Conservation (phyloP, 2,888 invertebrate genomes). For the Drosophila longiperda region DNA sequence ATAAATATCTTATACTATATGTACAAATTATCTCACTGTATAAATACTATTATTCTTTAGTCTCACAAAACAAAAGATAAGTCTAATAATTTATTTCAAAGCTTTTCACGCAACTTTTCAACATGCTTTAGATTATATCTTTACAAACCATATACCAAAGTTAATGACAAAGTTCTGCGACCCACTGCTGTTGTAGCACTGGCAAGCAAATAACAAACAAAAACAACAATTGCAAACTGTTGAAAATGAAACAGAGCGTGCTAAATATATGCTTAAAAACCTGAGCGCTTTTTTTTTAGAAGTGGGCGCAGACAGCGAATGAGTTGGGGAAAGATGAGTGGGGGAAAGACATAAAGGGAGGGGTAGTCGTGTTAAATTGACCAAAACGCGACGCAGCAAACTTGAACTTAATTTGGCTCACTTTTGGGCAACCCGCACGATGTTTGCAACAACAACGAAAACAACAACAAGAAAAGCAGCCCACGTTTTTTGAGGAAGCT, state of each 20-base stretch:
- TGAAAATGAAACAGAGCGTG: conserved; percentile 60
- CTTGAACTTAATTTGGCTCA: conserved; percentile 65
- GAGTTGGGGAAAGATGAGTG: background rate
- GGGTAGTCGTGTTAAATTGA: conserved; percentile 66
- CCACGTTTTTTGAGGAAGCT: conserved; percentile 14
- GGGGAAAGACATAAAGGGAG: background rate
- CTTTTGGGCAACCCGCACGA: conserved; percentile 52
- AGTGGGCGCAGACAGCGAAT: conserved; percentile 32
- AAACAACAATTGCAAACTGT: conserved; percentile 35
- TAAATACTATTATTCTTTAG: background rate
- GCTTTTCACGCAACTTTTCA: conserved; percentile 1
- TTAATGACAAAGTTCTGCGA: conserved; percentile 39
- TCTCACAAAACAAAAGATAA: background rate
- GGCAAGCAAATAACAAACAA: conserved; percentile 3
- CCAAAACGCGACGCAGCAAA: conserved; percentile 67
- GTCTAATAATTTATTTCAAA: background rate
- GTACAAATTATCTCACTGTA: background rate
- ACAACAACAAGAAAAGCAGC: background rate
- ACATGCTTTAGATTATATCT: conserved; percentile 8
- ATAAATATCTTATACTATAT: background rate
- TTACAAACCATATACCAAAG: conserved; percentile 6
- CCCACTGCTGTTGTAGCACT: conserved; percentile 20
- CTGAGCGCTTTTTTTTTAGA: conserved; percentile 35
- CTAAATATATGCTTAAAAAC: conserved; percentile 61
- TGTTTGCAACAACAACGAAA: conserved; percentile 10